Percentiles rank a stretch among this genome's conserved stretches.
phyloP scores from a whole-genome alignment of 2,113 vertebrate species.

The Melospiza melodia region DNA sequence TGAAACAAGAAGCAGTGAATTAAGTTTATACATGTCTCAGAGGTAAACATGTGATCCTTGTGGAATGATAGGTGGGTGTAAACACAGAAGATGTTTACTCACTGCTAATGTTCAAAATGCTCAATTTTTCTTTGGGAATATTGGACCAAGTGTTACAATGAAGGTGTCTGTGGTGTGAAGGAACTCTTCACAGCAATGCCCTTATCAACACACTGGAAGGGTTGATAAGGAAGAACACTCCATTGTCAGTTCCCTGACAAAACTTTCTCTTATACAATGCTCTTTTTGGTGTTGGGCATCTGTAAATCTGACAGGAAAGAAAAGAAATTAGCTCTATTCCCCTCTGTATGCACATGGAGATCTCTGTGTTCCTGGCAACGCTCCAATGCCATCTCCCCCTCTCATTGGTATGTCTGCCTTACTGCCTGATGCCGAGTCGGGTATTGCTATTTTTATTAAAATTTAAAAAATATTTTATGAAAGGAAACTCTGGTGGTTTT shows the following conservation, averaged over 20 bases:
- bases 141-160: background rate
- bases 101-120: background rate
- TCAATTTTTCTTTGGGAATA: background rate
- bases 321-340: background rate
- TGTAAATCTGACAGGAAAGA: background rate
- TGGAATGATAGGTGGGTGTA: background rate
- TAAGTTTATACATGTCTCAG: background rate
- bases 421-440: background rate
- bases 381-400: background rate
- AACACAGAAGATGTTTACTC: background rate
- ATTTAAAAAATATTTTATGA: background rate
- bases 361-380: background rate
- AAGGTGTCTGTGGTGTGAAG: background rate
- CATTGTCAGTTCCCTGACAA: background rate
- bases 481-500: background rate
- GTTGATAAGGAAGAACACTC: background rate
- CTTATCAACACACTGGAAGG: background rate
- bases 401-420: background rate
- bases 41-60: background rate
- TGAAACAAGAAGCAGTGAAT: background rate
- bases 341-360: background rate
- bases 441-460: background rate
- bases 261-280: background rate
- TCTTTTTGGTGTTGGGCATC: background rate
- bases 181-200: background rate